These are phyloP conservation scores for Megaustenia siamemsis DNA, from an alignment of 2,888 invertebrate genomes.

Conservation along the genomic window DNA sequence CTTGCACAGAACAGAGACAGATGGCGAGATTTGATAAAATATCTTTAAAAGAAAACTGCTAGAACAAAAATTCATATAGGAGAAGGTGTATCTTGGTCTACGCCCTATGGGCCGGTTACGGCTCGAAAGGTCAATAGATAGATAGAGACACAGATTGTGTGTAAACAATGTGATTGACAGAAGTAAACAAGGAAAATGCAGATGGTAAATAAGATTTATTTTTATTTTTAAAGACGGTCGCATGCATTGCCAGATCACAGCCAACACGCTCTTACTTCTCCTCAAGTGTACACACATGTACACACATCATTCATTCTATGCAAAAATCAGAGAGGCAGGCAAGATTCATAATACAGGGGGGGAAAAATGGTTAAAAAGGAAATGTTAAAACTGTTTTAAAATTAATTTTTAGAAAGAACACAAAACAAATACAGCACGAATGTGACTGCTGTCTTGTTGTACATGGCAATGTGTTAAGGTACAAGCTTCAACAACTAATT, in stretches of 20 bases:
- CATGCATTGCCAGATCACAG: conserved; percentile 15
- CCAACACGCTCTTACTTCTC: background rate
- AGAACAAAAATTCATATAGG: too few relatives aligned
- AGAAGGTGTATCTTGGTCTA: too few relatives aligned
- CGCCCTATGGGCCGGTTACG: too few relatives aligned
- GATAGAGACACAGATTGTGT: too few relatives aligned
- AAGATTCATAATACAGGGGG: background rate
- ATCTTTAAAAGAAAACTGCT: too few relatives aligned
- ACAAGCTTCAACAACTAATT: background rate
- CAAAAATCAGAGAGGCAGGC: background rate
- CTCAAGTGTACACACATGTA: background rate
- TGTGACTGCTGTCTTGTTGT: background rate
- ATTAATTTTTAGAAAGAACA: background rate
- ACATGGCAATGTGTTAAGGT: background rate
- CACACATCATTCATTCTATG: background rate
- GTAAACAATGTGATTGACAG: too few relatives aligned
- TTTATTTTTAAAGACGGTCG: background rate
- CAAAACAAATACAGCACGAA: background rate
- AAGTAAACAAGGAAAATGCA: background rate
- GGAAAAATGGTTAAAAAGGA: background rate
- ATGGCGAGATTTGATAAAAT: too few relatives aligned
- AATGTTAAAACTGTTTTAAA: background rate
- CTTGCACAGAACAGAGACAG: too few relatives aligned
- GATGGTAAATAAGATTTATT: conserved; percentile 28
- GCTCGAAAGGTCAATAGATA: too few relatives aligned